A percentile compares a stretch with the other conserved stretches of the same genome.
These are phyloP conservation scores for Megaustenia siamemsis DNA, from an alignment of 2,888 invertebrate genomes.

Conservation along the genomic window DNA sequence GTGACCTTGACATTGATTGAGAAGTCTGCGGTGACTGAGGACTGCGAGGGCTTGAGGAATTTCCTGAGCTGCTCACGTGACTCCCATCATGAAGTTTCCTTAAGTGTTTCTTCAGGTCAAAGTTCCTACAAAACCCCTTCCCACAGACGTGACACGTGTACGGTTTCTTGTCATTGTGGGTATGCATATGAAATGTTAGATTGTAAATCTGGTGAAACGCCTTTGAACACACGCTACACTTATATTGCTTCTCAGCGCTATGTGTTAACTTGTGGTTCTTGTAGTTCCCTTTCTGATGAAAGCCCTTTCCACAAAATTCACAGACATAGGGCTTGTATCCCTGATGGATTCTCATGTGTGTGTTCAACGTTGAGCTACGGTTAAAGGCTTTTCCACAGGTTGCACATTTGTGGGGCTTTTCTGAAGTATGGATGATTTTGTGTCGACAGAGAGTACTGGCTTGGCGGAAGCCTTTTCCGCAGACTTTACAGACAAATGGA, in stretches of 20 bases:
- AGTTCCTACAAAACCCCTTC: constrained; percentile 96
- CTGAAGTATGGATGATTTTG: constrained; percentile 80
- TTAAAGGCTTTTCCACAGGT: constrained; percentile 80
- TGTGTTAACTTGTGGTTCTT: constrained; percentile 98
- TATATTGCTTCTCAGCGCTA: constrained; percentile 97
- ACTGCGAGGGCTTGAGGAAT: constrained; percentile 43
- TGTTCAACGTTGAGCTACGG: constrained; percentile 80
- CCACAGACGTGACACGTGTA: constrained; percentile 88
- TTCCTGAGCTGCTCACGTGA: constrained; percentile 52
- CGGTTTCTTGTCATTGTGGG: constrained; percentile 98
- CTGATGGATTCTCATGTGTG: constrained; percentile 80
- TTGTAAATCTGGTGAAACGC: constrained; percentile 96
- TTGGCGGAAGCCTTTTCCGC: constrained; percentile 82
- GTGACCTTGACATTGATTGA: neutral
- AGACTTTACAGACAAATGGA: constrained; percentile 97
- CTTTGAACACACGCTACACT: constrained; percentile 93
- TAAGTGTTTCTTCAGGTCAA: constrained; percentile 98
- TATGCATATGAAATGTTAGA: constrained; percentile 99
- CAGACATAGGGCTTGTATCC: constrained; percentile 80
- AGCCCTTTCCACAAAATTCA: constrained; percentile 92
- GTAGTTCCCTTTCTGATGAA: constrained; percentile 96
- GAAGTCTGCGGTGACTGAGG: constrained; percentile 38
- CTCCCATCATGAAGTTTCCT: constrained; percentile 90
- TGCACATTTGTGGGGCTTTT: constrained; percentile 79
- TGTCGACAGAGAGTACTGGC: constrained; percentile 80